phyloP scores from a whole-genome alignment of 2,113 vertebrate genomes.

The Phyllopteryx taeniolatus region DNA sequence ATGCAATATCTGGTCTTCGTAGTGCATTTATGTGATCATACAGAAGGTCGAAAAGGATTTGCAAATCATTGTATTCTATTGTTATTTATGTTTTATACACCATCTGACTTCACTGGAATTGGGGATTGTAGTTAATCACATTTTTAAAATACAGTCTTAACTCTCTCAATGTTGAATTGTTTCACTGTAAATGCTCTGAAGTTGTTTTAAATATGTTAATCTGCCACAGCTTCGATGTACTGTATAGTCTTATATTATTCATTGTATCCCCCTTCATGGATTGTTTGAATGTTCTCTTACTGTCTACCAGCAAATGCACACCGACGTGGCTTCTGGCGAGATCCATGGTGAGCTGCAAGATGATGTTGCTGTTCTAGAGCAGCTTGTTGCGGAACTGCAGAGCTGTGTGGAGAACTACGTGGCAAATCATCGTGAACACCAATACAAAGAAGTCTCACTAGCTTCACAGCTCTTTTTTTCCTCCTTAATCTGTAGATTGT shows the following conservation, averaged over 20 bases:
- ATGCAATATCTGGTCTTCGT: too few relatives aligned
- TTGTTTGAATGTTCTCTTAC: background rate
- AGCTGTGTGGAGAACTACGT: slow-evolving; percentile 76
- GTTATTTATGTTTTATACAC: too few relatives aligned
- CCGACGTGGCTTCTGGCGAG: slow-evolving; percentile 76
- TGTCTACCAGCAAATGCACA: slow-evolving; percentile 83
- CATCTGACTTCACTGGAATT: too few relatives aligned
- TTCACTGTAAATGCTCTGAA: background rate
- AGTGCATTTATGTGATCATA: too few relatives aligned
- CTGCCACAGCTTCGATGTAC: background rate
- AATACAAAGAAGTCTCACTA: background rate
- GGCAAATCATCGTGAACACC: slow-evolving; percentile 64
- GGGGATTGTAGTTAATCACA: too few relatives aligned
- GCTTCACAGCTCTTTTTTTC: background rate
- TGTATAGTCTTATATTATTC: background rate
- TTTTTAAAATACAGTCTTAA: too few relatives aligned
- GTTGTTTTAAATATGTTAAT: background rate
- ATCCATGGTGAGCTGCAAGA: slow-evolving; percentile 76
- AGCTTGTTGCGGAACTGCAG: slow-evolving; percentile 79
- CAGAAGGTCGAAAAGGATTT: too few relatives aligned
- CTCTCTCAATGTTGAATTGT: background rate
- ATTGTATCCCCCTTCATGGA: background rate
- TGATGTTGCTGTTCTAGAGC: slow-evolving; percentile 76
- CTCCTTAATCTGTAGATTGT: background rate
- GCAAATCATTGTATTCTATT: too few relatives aligned